These are phyloP conservation scores for Dryomyza anilis DNA, from an alignment of 2,888 invertebrate genomes.

Conservation along the genomic window DNA sequence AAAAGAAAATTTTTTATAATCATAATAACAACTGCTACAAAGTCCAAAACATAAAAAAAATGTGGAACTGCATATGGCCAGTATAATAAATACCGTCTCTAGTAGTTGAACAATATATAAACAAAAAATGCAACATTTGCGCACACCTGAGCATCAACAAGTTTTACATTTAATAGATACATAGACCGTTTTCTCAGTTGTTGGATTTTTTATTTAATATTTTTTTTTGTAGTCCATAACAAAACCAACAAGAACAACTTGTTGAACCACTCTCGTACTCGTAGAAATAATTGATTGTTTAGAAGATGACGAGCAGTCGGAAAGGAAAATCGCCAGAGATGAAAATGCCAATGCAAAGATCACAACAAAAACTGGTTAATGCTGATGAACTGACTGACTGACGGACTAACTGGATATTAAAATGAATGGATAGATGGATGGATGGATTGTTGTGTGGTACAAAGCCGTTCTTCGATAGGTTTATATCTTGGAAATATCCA, in stretches of 20 bases:
- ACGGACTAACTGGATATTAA: neutral
- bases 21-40: neutral
- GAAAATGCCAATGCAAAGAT: neutral
- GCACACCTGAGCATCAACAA: slow-evolving; percentile 6
- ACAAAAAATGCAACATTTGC: neutral
- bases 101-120: neutral
- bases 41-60: neutral
- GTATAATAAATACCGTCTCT: neutral
- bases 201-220: slow-evolving; percentile 14
- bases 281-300: slow-evolving; percentile 3
- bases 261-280: slow-evolving; percentile 17
- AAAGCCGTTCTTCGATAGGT: no score
- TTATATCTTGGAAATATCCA: no score
- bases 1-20: neutral
- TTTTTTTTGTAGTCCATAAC: slow-evolving; percentile 23
- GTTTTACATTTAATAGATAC: neutral
- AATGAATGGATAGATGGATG: neutral
- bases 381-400: neutral
- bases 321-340: neutral
- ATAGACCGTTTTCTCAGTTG: neutral
- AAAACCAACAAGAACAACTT: slow-evolving; percentile 1
- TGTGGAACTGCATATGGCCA: no score
- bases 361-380: neutral
- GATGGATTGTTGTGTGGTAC: no score
- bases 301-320: neutral